Evolutionary conservation across 2,888 invertebrate genomes (phyloP).

Genomic region (Eupithecia subfuscata): DNA sequence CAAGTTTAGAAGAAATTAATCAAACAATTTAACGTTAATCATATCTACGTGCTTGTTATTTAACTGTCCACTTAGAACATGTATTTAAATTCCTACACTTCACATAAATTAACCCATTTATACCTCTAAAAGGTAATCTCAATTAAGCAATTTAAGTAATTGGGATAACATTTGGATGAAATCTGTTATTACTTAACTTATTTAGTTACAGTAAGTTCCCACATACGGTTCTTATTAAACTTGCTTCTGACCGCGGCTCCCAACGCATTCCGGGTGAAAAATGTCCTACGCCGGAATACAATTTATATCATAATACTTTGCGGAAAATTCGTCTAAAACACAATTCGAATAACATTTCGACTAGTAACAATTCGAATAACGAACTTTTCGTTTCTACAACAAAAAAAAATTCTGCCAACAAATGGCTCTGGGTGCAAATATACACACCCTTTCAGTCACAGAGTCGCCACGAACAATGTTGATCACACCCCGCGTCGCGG

Average conservation of each 20-base stretch:
- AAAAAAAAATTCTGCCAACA: too few species aligned
- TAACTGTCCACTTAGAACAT: background rate
- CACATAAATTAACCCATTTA: constrained; percentile 22
- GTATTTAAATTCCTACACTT: background rate
- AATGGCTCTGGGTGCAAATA: too few species aligned
- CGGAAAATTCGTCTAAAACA: too few species aligned
- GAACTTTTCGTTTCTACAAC: too few species aligned
- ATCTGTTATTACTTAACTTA: background rate
- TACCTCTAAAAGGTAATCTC: constrained; percentile 26
- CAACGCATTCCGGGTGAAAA: background rate
- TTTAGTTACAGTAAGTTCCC: background rate
- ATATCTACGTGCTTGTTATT: background rate
- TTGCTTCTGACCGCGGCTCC: background rate
- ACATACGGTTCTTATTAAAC: background rate
- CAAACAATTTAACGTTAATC: background rate
- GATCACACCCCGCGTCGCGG: too few species aligned
- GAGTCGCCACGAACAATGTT: too few species aligned
- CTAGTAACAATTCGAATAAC: too few species aligned
- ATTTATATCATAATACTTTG: too few species aligned
- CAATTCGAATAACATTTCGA: too few species aligned
- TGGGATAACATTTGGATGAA: constrained; percentile 31
- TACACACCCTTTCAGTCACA: too few species aligned
- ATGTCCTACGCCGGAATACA: background rate
- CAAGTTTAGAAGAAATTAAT: too few species aligned
- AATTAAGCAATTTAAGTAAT: constrained; percentile 37